Conservation (phyloP, 2,113 vertebrate genomes). For the Poeciliopsis turrubarensis region DNA sequence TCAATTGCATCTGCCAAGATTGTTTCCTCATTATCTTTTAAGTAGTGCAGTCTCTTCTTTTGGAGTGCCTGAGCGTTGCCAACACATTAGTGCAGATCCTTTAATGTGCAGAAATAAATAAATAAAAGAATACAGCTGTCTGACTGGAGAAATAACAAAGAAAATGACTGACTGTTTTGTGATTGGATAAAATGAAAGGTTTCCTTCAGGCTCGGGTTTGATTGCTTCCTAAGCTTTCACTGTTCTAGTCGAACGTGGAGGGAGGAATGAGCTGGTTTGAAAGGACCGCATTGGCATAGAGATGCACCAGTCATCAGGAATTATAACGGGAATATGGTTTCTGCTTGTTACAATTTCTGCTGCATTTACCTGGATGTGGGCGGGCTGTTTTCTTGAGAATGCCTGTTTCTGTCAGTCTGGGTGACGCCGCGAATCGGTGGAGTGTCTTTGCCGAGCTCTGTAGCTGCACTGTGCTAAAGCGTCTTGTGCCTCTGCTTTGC, state of each 20-base stretch:
- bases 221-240: constrained; percentile 49
- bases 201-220: constrained; percentile 53
- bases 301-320: constrained; percentile 42
- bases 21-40: constrained; percentile 76
- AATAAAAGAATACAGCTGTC: constrained; percentile 29
- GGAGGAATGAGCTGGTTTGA: constrained; percentile 40
- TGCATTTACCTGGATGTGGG: constrained; percentile 38
- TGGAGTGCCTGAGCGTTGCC: constrained; percentile 48
- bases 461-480: constrained; percentile 38
- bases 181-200: constrained; percentile 57
- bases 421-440: constrained; percentile 36
- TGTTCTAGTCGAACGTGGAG: constrained; percentile 40
- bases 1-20: constrained; percentile 71
- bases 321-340: constrained; percentile 32
- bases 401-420: constrained; percentile 32
- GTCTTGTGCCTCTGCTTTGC: constrained; percentile 35
- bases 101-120: constrained; percentile 49
- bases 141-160: constrained; percentile 43
- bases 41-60: constrained; percentile 64
- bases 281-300: constrained; percentile 38
- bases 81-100: constrained; percentile 51
- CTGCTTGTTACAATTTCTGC: constrained; percentile 30
- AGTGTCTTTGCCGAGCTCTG: constrained; percentile 30
- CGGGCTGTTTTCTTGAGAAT: constrained; percentile 31
- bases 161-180: constrained; percentile 58